Conservation (phyloP, 2,797 vertebrate genomes). For the Uromys caudimaculatus region DNA sequence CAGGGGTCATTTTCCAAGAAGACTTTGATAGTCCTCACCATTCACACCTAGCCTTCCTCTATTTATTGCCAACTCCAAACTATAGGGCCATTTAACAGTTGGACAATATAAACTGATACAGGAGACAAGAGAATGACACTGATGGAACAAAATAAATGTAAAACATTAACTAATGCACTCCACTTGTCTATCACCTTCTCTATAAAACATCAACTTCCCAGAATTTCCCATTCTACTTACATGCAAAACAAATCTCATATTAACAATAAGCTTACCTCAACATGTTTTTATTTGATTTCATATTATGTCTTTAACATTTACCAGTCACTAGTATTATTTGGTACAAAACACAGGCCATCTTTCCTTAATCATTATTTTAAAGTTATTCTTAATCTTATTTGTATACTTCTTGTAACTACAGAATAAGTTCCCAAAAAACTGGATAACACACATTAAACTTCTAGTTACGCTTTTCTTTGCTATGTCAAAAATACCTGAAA, state of each 20-base stretch:
- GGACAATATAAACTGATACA: neutral
- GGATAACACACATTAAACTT: neutral
- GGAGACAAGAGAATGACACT: neutral
- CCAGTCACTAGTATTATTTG: neutral
- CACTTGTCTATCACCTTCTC: neutral
- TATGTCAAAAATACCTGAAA: neutral
- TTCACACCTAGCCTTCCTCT: neutral
- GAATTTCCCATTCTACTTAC: neutral
- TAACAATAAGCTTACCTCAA: neutral
- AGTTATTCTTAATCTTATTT: slow-evolving; percentile 15
- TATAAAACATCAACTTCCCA: neutral
- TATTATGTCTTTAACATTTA: neutral
- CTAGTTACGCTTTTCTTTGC: neutral
- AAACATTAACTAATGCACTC: neutral
- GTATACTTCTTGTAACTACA: neutral
- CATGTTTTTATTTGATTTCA: slow-evolving; percentile 16
- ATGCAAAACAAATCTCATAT: slow-evolving; percentile 28
- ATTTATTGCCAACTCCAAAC: neutral
- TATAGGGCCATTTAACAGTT: neutral
- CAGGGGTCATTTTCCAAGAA: neutral
- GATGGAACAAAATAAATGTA: neutral
- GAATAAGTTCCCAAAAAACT: neutral
- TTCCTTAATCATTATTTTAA: neutral
- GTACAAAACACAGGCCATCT: neutral
- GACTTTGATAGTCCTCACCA: neutral